These are phyloP conservation scores for Sesamia inferens DNA, from an alignment of 2,888 invertebrate genomes.

Conservation along the genomic window DNA sequence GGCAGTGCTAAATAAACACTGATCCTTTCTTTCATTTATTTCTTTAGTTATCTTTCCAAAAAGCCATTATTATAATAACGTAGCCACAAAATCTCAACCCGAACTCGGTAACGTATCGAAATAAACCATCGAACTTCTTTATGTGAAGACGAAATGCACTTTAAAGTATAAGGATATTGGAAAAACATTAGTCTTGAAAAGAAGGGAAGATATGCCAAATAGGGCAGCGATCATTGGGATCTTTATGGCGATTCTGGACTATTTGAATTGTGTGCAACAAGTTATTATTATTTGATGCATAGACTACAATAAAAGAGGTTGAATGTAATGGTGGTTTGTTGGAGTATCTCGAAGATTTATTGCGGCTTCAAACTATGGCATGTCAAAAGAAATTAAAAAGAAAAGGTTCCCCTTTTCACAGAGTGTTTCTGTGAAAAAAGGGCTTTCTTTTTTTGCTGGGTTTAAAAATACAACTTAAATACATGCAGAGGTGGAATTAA, in stretches of 20 bases:
- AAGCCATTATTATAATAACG: constrained; percentile 45
- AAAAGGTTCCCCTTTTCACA: not conserved
- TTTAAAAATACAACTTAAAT: not conserved
- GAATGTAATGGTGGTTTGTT: not conserved
- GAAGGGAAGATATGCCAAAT: constrained; percentile 76
- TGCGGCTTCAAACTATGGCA: not conserved
- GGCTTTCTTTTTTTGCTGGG: too few species aligned
- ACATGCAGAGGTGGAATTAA: not conserved
- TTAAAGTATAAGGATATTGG: constrained; percentile 81
- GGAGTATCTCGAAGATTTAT: not conserved
- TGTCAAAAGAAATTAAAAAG: too few species aligned
- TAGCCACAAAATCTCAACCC: constrained; percentile 26
- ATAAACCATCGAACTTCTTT: constrained; percentile 64
- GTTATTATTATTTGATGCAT: constrained; percentile 48
- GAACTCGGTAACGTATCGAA: constrained; percentile 51
- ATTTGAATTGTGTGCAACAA: constrained; percentile 59
- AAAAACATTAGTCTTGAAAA: constrained; percentile 85
- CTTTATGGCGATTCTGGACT: constrained; percentile 59
- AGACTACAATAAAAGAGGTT: not conserved
- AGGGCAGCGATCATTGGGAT: constrained; percentile 64
- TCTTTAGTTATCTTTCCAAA: constrained; percentile 14
- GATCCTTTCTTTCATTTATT: not conserved
- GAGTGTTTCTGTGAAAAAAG: not conserved
- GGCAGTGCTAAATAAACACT: too few species aligned
- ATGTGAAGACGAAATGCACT: constrained; percentile 76